Evolutionary conservation across 2,113 vertebrate species (phyloP), one percentile per base, ranked within the genome.

Genomic region (Oncorhynchus mykiss): DNA sequence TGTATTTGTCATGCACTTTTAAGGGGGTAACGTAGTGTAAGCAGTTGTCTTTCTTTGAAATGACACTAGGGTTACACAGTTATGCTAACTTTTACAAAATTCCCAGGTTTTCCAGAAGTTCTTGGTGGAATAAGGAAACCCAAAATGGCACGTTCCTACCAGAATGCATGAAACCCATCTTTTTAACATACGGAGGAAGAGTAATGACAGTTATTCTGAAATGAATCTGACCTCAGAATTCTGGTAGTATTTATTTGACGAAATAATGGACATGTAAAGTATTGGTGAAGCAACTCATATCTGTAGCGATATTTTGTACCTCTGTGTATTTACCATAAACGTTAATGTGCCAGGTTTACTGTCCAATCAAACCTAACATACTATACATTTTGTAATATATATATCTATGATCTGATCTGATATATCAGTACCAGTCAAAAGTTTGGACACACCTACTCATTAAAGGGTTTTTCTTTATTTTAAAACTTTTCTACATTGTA

Each of bases 301-400:
- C 67, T 25, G 67, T 85, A 82, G 80, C 78, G 49, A 60, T 84
- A 22, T 83, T 87, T 87, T 83, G 18, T 77, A 86, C 79, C 60
- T 88, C 69, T 77, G 75, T 86, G 54, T 77, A 22, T 76, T 66
- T 70, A 65, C 24, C 24, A 59, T 72, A 85, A 67, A 80, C 71
- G 51, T 84, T 81, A 39, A 85, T 48, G 83, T 92, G 89, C 88
- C 88, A 84, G 88, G 83, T 82, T 83, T 84, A 81, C 77, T 82
- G 59, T 82, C 77, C 72, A 72, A 74, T 83, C 68, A 78, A 85
- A 82, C 81, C 78, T 82, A 70, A 84, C 84, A 82, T 54, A 79
- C 77, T 78, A 25, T 79, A 70, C 67, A 81, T 84, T 90, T 88
- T 85, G 62, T 88, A 86, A 81, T 13, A 60, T 85, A 60, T 85